phyloP scores from a whole-genome alignment of 2,797 vertebrate genomes.

The Neoniphon sammara region DNA sequence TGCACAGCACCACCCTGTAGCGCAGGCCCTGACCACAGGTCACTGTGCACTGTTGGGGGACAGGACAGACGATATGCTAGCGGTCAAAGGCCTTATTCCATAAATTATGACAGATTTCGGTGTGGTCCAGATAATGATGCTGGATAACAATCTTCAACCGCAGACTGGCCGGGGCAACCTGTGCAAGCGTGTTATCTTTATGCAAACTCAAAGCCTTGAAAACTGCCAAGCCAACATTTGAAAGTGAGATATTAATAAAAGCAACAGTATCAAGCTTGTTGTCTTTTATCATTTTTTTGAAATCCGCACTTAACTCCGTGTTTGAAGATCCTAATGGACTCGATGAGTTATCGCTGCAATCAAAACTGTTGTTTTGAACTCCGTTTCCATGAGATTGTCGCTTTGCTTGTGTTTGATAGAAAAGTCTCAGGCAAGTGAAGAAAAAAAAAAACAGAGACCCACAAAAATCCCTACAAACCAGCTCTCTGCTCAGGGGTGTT shows the following conservation, averaged over 20 bases:
- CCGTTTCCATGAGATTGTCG: not conserved
- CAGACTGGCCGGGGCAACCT: not conserved
- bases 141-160: not conserved
- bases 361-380: not conserved
- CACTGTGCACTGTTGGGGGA: constrained; percentile 90
- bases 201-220: too few species aligned
- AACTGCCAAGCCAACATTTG: not conserved
- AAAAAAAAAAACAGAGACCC: constrained; percentile 34
- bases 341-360: not conserved
- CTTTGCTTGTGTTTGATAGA: constrained; percentile 36
- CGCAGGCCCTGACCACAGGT: constrained; percentile 96
- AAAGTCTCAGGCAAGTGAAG: constrained; percentile 24
- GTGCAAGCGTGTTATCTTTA: too few species aligned
- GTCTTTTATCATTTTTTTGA: not conserved
- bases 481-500: constrained; percentile 57
- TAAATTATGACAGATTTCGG: not conserved
- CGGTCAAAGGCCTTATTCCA: not conserved
- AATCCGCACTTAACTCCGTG: too few species aligned
- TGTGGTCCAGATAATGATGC: not conserved
- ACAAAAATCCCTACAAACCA: constrained; percentile 58
- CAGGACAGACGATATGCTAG: constrained; percentile 2
- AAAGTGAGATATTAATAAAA: not conserved
- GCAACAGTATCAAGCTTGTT: not conserved
- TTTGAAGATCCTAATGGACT: not conserved
- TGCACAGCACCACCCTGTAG: constrained; percentile 96